Evolutionary conservation across 35 echinoderm and acorn worm genomes (phyloP).

Genomic region (Strongylocentrotus purpuratus): DNA sequence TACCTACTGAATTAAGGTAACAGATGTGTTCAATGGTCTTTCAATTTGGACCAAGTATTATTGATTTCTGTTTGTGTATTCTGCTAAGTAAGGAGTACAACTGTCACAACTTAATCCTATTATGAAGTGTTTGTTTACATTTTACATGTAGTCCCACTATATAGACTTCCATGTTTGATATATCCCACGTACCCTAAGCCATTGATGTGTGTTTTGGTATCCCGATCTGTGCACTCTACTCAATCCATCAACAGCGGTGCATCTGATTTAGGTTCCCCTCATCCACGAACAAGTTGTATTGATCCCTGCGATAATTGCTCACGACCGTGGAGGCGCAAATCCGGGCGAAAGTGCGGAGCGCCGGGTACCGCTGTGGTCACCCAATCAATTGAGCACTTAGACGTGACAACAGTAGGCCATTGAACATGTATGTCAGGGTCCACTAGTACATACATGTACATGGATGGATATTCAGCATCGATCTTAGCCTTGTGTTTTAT

Average conservation of each 20-base stretch:
- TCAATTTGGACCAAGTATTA: not conserved
- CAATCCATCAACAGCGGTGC: constrained; percentile 6
- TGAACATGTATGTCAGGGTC: not conserved
- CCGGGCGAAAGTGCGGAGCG: not conserved
- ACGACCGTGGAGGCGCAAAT: not conserved
- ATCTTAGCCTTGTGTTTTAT: not conserved
- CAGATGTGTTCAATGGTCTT: too few species aligned
- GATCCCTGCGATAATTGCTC: not conserved
- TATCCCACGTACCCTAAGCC: not conserved
- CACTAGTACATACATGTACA: not conserved
- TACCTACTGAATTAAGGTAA: too few species aligned
- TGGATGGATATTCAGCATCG: not conserved
- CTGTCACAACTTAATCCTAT: not conserved
- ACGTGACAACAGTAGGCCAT: not conserved
- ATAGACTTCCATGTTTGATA: not conserved
- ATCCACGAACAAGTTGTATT: constrained; percentile 17
- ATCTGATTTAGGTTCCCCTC: not conserved
- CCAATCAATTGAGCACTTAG: not conserved
- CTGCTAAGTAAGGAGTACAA: not conserved
- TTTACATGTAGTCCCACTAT: not conserved
- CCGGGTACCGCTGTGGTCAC: not conserved
- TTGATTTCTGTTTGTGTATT: not conserved
- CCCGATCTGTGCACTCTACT: not conserved
- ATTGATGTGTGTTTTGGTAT: not conserved
- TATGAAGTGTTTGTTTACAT: not conserved